phyloP scores from a whole-genome alignment of 1,140 invertebrate genomes.

The Drusus annulatus region DNA sequence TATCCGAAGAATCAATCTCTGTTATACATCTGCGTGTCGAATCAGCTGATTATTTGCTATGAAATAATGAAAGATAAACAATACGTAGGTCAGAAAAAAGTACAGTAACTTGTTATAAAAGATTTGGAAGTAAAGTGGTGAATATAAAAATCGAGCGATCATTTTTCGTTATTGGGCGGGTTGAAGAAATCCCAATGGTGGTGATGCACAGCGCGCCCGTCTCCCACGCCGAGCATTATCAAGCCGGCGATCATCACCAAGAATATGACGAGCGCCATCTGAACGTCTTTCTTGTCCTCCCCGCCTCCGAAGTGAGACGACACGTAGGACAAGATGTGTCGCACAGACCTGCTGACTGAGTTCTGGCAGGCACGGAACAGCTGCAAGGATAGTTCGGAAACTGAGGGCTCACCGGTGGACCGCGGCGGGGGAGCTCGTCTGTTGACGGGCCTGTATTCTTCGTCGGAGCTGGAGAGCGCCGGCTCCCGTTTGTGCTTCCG shows the following conservation, averaged over 20 bases:
- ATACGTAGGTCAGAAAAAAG: background rate
- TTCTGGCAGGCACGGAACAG: slow-evolving; percentile 77
- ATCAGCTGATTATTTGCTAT: background rate
- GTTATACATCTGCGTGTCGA: background rate
- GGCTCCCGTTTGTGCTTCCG: slow-evolving; percentile 65
- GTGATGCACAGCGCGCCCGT: slow-evolving; percentile 81
- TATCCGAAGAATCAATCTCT: background rate
- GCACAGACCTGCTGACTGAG: slow-evolving; percentile 75
- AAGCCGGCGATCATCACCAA: slow-evolving; percentile 82
- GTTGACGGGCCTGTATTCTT: slow-evolving; percentile 66
- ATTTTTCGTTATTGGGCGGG: slow-evolving; percentile 73
- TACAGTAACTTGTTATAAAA: background rate
- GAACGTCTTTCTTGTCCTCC: slow-evolving; percentile 79
- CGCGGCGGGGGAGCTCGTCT: slow-evolving; percentile 64
- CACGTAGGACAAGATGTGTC: slow-evolving; percentile 77
- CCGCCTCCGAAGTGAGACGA: slow-evolving; percentile 72
- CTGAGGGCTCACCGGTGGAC: slow-evolving; percentile 71
- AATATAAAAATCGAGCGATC: background rate
- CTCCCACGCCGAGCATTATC: slow-evolving; percentile 79
- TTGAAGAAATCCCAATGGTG: slow-evolving; percentile 89
- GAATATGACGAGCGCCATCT: slow-evolving; percentile 81
- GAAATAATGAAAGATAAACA: background rate
- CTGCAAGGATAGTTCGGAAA: slow-evolving; percentile 77
- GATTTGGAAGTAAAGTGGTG: slow-evolving; percentile 13
- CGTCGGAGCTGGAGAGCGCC: slow-evolving; percentile 70